Percentiles rank a stretch among this genome's conserved stretches.
phyloP scores from a whole-genome alignment of 2,888 invertebrate species.

The Choreutis nemorana region DNA sequence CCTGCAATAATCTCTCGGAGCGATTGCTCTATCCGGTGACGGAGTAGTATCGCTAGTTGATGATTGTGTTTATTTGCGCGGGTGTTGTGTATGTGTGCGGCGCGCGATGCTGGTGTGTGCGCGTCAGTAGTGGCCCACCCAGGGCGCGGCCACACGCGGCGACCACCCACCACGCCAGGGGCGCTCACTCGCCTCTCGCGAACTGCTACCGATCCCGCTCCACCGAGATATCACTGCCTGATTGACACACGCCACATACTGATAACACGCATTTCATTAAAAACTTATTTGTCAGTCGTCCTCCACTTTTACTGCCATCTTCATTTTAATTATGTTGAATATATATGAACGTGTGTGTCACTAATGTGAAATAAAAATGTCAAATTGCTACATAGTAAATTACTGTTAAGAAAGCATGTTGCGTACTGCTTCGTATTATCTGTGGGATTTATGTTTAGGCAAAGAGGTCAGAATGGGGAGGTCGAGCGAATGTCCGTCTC shows the following conservation, averaged over 20 bases:
- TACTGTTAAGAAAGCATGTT: too few species aligned
- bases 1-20: slow-evolving; percentile 45
- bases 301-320: too few species aligned
- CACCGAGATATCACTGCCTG: slow-evolving; percentile 22
- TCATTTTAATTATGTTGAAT: too few species aligned
- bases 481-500: slow-evolving; percentile 11
- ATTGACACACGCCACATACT: slow-evolving; percentile 42
- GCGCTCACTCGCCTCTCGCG: slow-evolving; percentile 45
- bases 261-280: slow-evolving; percentile 24
- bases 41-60: slow-evolving; percentile 63
- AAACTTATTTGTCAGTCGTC: slow-evolving; percentile 22
- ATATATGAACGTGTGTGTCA: too few species aligned
- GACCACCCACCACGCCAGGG: slow-evolving; percentile 62
- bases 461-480: slow-evolving; percentile 13
- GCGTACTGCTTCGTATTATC: too few species aligned
- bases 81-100: slow-evolving; percentile 42
- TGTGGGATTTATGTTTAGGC: slow-evolving; percentile 10
- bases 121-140: slow-evolving; percentile 55
- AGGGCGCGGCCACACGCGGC: slow-evolving; percentile 61
- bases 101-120: slow-evolving; percentile 31
- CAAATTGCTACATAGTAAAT: too few species aligned
- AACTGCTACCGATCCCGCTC: slow-evolving; percentile 15
- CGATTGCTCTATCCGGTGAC: slow-evolving; percentile 63
- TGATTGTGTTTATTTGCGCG: slow-evolving; percentile 64
- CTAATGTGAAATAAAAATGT: too few species aligned